These are phyloP conservation scores for Drosophila nannoptera DNA, from an alignment of 1,140 invertebrate species.

Conservation along the genomic window DNA sequence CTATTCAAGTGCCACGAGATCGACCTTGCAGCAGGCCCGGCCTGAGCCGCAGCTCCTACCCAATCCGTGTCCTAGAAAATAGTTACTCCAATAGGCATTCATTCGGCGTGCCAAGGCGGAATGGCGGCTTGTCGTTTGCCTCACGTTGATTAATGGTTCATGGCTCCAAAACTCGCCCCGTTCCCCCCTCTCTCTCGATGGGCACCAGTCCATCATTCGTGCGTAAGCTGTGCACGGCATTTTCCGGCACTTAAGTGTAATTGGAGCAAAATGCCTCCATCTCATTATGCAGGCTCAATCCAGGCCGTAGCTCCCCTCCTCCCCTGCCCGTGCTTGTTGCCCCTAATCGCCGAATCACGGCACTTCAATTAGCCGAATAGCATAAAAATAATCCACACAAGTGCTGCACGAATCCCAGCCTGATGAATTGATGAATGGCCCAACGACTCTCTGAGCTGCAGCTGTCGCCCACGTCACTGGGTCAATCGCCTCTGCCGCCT, in stretches of 20 bases:
- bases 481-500: not conserved
- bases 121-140: slow-evolving; percentile 54
- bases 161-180: slow-evolving; percentile 22
- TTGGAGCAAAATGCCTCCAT: slow-evolving; percentile 71
- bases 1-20: slow-evolving; percentile 47
- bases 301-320: not conserved
- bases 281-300: slow-evolving; percentile 63
- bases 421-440: slow-evolving; percentile 46
- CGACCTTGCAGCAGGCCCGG: slow-evolving; percentile 56
- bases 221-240: slow-evolving; percentile 55
- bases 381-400: slow-evolving; percentile 53
- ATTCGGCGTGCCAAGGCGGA: slow-evolving; percentile 64
- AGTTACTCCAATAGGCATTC: slow-evolving; percentile 61
- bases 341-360: slow-evolving; percentile 54
- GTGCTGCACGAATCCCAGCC: slow-evolving; percentile 19
- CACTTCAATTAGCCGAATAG: slow-evolving; percentile 69
- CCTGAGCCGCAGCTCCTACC: not conserved
- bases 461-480: slow-evolving; percentile 5
- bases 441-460: slow-evolving; percentile 4
- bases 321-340: not conserved
- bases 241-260: slow-evolving; percentile 74
- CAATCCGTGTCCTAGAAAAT: slow-evolving; percentile 18
- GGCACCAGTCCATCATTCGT: slow-evolving; percentile 46
- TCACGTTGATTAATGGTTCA: slow-evolving; percentile 66
- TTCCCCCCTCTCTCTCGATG: slow-evolving; percentile 30